Evolutionary conservation across 2,888 invertebrate genomes (phyloP), one percentile per base, ranked within the genome.

Genomic region (Phaonia tiefii): DNA sequence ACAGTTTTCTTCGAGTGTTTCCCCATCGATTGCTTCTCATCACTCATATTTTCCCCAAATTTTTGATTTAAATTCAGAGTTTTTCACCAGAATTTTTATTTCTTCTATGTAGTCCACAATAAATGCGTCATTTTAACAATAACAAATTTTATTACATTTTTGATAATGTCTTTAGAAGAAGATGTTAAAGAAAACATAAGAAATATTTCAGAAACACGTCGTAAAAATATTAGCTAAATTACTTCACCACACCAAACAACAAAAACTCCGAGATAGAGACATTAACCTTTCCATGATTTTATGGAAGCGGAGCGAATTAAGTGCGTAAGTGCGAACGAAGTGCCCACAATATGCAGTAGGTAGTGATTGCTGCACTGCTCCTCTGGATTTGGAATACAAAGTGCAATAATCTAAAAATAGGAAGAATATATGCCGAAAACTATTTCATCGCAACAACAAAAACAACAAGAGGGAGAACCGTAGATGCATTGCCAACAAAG

Each of bases 401-500:
- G 54, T 69, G 67, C 67, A 69, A 31, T 13, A 65, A 42, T 39
- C 79, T 75, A 79, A 71, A 75, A 71, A 79, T 79, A 79, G 60
- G 20, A 20, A 31, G 17, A 31, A 31, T 15, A 17, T 60, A 60
- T 60, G 17, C 60, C 60, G 37, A 60, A 58, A 17, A 60, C 31
- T 31, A 31, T 22, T 10, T 22, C 10, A 22, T 20, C 17, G n/a
- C 49, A 5, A 46, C n/a, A 44, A 54, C 2, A 8, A 46, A 20
- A 44, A 54, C 2, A 8, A 46, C 66, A 25, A 39, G 37, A 56
- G 22, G 54, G 49, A 37, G n/a, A n/a, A n/a, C n/a, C n/a, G n/a
- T 49, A 22, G 13, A 51, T 51, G 51, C 51, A 51, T 22, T 22
- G 20, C 51, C 51, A 51, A 22, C 20, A 51, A 51, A 51, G 51